Evolutionary conservation across 1,140 invertebrate species (phyloP), one percentile per base, ranked within the genome.

Genomic region (Papilio xuthus): DNA sequence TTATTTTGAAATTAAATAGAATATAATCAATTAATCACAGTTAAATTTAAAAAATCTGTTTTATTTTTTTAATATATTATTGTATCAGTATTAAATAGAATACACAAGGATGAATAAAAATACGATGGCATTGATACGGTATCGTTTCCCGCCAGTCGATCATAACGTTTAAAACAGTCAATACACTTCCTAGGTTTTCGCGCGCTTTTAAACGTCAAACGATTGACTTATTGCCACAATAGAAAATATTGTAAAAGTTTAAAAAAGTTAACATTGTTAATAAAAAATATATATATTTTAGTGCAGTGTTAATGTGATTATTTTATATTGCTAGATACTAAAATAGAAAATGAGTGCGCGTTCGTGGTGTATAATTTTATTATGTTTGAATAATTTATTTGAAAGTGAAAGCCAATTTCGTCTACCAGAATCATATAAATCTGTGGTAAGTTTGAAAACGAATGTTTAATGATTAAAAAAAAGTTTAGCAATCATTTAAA

Each of bases 371-470:
- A 67, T 67, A 67, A 67, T 67, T 67, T 15, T 67, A 67, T 28
- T 67, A 28, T 67, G 60, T 67, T 32, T 67, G 13, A 67, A 67
- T 67, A 67, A 67, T 67, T 67, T 67, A 15, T 67, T 28, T 28
- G 60, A 28, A 67, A 67, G 60, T 28, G 60, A 67, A 67, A 67
- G 60, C 6, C 60, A 67, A 15, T 67, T 67, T 67, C 60, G 60
- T 67, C 26, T 67, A 67, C 60, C 60, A 6, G 84, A 85, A 28
- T 81, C 83, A 6, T 84, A 82, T 79, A 60, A 70, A 4, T 79
- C 79, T 10, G 83, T 86, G 76, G 84, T 86, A 73, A 80, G 82
- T 83, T 72, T 67, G 26, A 12, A 28, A 28, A 28, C 7, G 13
- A 63, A 63, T 28, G 60, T 63, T 47, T 15, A 6, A 18, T n/a